Evolutionary conservation across 2,888 invertebrate genomes (phyloP).

Genomic region (Daptonema setosum): DNA sequence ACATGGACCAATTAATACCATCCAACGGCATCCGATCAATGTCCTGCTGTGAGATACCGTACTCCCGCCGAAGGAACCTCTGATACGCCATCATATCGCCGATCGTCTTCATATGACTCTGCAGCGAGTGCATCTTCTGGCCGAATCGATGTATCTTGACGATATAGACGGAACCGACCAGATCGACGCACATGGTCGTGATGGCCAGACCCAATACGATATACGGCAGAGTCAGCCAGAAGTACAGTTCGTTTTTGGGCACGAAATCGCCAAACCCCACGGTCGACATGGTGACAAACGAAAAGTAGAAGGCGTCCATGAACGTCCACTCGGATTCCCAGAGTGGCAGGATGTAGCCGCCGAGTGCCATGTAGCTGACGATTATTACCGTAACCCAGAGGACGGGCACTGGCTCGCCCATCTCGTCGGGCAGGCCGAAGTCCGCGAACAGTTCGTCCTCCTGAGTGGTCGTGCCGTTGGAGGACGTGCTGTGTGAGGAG

Average conservation of each 20-base stretch:
- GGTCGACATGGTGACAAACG: conserved; percentile 8
- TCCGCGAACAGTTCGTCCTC: neutral
- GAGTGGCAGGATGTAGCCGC: conserved; percentile 3
- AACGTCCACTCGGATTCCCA: conserved; percentile 7
- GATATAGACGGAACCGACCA: conserved; percentile 8
- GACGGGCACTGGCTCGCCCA: conserved; percentile 1
- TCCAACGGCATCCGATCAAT: neutral
- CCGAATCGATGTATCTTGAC: conserved; percentile 7
- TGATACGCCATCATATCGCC: conserved; percentile 8
- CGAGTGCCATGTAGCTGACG: conserved; percentile 7
- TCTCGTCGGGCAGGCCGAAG: neutral
- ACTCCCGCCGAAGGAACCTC: conserved; percentile 1
- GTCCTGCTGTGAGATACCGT: conserved; percentile 5
- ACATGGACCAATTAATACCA: neutral
- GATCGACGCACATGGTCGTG: conserved; percentile 8
- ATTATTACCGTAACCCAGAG: conserved; percentile 3
- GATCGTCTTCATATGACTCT: conserved; percentile 3
- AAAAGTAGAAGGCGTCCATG: neutral
- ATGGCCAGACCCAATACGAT: conserved; percentile 6
- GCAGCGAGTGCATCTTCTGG: conserved; percentile 2
- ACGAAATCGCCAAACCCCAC: conserved; percentile 8
- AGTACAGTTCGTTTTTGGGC: conserved; percentile 3
- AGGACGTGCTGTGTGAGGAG: too few relatives aligned
- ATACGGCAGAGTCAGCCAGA: conserved; percentile 6
- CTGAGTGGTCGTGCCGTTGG: neutral